Conservation (phyloP, 2,888 invertebrate species). For the Iselma pallidipennis region DNA sequence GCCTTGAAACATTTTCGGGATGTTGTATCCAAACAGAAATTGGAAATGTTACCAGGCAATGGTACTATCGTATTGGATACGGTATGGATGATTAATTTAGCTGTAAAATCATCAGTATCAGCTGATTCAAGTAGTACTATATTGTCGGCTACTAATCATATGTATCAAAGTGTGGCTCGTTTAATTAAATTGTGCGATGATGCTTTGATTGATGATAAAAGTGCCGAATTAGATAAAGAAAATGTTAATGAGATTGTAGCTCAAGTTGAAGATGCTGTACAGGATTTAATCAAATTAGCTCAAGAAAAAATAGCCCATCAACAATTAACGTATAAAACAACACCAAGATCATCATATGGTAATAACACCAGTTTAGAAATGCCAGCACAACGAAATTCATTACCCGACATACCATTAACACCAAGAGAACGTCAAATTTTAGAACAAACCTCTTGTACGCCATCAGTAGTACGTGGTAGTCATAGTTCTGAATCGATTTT, state of each 20-base stretch:
- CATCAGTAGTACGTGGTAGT: conserved; percentile 65
- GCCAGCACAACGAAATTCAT: conserved; percentile 67
- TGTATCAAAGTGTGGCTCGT: conserved; percentile 84
- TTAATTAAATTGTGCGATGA: conserved; percentile 90
- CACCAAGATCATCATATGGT: conserved; percentile 56
- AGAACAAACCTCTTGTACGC: conserved; percentile 59
- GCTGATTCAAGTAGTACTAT: conserved; percentile 63
- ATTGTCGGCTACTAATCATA: conserved; percentile 80
- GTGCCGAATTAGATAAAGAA: conserved; percentile 67
- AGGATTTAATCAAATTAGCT: conserved; percentile 72
- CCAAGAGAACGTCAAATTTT: conserved; percentile 74
- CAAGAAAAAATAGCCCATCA: conserved; percentile 75
- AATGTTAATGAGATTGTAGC: conserved; percentile 69
- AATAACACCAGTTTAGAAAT: conserved; percentile 52
- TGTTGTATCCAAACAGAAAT: conserved; percentile 87
- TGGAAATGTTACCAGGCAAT: conserved; percentile 92
- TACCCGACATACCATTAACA: conserved; percentile 81
- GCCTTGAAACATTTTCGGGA: conserved; percentile 89
- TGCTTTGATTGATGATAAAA: conserved; percentile 75
- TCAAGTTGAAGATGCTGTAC: conserved; percentile 73
- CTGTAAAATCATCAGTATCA: conserved; percentile 51
- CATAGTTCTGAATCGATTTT: conserved; percentile 83
- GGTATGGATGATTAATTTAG: conserved; percentile 80
- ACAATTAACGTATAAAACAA: conserved; percentile 43
- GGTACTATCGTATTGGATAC: conserved; percentile 93